These are phyloP conservation scores for Masnerella sp. DNA, from an alignment of 2,888 invertebrate species.

Conservation along the genomic window DNA sequence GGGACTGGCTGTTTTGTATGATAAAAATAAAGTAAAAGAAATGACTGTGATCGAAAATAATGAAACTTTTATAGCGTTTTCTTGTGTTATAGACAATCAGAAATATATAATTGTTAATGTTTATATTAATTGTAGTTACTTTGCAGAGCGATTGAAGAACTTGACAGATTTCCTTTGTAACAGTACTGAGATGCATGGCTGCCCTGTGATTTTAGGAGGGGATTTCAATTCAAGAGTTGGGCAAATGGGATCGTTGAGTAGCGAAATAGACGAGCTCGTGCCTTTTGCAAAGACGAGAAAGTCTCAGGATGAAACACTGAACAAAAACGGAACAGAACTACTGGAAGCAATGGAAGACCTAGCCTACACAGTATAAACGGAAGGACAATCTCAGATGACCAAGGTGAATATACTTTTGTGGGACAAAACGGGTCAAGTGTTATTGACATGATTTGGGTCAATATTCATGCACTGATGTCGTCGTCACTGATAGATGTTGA, in stretches of 20 bases:
- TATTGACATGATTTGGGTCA: slow-evolving; percentile 25
- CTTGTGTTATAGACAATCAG: slow-evolving; percentile 3
- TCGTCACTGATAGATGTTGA: slow-evolving; percentile 9
- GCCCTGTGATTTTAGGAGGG: slow-evolving; percentile 8
- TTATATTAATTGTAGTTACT: slow-evolving; percentile 7
- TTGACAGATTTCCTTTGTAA: slow-evolving; percentile 1
- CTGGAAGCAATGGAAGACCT: not conserved
- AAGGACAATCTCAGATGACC: slow-evolving; percentile 5
- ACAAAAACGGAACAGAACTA: slow-evolving; percentile 21
- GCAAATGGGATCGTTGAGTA: not conserved
- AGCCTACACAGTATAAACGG: slow-evolving; percentile 16
- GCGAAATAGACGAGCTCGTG: not conserved
- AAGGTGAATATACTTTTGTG: slow-evolving; percentile 18
- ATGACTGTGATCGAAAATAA: not conserved
- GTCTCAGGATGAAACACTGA: not conserved
- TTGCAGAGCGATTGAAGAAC: not conserved
- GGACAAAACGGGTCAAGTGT: slow-evolving; percentile 10
- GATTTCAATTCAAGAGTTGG: slow-evolving; percentile 17
- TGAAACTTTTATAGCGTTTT: slow-evolving; percentile 3
- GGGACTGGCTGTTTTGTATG: not conserved
- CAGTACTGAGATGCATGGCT: slow-evolving; percentile 4
- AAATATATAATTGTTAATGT: slow-evolving; percentile 13
- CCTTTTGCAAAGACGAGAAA: not conserved
- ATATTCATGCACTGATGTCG: too few species aligned
- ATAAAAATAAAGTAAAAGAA: not conserved